A percentile compares a stretch with the other conserved stretches of the same genome.
These are phyloP conservation scores for Caenorhabditis zanzibari DNA, from an alignment of 2,888 invertebrate genomes.

Conservation along the genomic window DNA sequence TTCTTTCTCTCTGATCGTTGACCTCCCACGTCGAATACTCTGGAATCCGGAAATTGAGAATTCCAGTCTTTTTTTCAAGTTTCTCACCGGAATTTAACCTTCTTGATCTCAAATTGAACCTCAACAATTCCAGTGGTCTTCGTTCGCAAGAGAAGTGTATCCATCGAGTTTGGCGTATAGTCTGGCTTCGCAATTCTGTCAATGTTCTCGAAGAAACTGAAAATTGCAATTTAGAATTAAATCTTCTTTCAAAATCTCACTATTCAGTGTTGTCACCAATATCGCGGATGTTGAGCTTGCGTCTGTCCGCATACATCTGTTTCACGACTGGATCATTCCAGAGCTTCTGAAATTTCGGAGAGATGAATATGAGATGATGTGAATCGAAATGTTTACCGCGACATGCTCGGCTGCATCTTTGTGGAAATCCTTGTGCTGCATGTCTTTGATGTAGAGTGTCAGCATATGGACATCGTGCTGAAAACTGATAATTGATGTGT, in stretches of 20 bases:
- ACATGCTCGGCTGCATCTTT: slow-evolving; percentile 21
- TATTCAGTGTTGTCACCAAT: slow-evolving; percentile 80
- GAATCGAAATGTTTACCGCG: background rate
- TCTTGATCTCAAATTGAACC: slow-evolving; percentile 72
- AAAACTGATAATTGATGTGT: slow-evolving; percentile 32
- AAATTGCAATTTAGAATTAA: slow-evolving; percentile 30
- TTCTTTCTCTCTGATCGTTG: slow-evolving; percentile 81
- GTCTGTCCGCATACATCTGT: slow-evolving; percentile 66
- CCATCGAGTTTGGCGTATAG: slow-evolving; percentile 78
- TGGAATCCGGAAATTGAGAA: slow-evolving; percentile 53
- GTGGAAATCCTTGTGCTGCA: slow-evolving; percentile 34
- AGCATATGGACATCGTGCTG: slow-evolving; percentile 73
- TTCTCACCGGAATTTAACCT: slow-evolving; percentile 70
- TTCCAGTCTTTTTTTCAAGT: background rate
- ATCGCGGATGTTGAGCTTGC: slow-evolving; percentile 79
- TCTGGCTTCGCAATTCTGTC: slow-evolving; percentile 75
- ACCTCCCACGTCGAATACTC: slow-evolving; percentile 82
- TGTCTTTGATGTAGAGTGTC: slow-evolving; percentile 24
- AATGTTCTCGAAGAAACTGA: slow-evolving; percentile 80
- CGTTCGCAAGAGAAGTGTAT: slow-evolving; percentile 80
- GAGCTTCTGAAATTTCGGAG: slow-evolving; percentile 69
- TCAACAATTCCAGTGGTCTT: slow-evolving; percentile 78
- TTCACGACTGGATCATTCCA: slow-evolving; percentile 71
- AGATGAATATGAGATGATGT: background rate
- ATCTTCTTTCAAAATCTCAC: slow-evolving; percentile 55